A percentile compares a stretch with the other conserved stretches of the same genome.
Conservation (phyloP, 2,113 vertebrate species). For the Planiliza haematocheilus region DNA sequence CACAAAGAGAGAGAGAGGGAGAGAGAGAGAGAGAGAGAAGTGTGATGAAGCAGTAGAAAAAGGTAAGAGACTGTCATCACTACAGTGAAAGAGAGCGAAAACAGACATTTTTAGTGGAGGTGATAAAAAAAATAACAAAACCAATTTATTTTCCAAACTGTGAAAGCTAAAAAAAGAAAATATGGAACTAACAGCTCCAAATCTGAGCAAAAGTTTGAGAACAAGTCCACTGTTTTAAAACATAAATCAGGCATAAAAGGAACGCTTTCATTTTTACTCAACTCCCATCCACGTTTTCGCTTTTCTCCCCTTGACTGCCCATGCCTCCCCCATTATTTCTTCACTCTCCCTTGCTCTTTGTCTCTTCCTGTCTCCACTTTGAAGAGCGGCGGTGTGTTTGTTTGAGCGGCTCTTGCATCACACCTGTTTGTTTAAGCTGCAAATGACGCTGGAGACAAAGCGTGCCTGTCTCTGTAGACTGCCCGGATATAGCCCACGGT, state of each 20-base stretch:
- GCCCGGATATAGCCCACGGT: slow-evolving; percentile 69
- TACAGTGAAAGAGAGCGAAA: slow-evolving; percentile 66
- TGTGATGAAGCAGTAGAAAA: slow-evolving; percentile 58
- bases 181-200: slow-evolving; percentile 44
- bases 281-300: slow-evolving; percentile 8
- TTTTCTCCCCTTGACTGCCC: slow-evolving; percentile 58
- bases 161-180: slow-evolving; percentile 63
- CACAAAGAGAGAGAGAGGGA: slow-evolving; percentile 51
- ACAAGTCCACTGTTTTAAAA: slow-evolving; percentile 35
- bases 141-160: slow-evolving; percentile 72
- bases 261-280: slow-evolving; percentile 27
- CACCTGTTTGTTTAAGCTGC: slow-evolving; percentile 83
- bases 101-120: slow-evolving; percentile 70
- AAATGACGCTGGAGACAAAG: slow-evolving; percentile 80
- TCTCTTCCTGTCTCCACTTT: slow-evolving; percentile 67
- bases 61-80: slow-evolving; percentile 72
- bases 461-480: slow-evolving; percentile 67
- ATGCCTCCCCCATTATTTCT: slow-evolving; percentile 66
- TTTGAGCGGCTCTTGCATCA: slow-evolving; percentile 83
- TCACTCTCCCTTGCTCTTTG: slow-evolving; percentile 38
- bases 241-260: slow-evolving; percentile 36
- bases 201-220: slow-evolving; percentile 39
- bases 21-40: slow-evolving; percentile 31
- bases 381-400: slow-evolving; percentile 79
- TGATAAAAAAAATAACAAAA: slow-evolving; percentile 40